Conservation (phyloP, 2,113 vertebrate species). For the Phyllostomus discolor region DNA sequence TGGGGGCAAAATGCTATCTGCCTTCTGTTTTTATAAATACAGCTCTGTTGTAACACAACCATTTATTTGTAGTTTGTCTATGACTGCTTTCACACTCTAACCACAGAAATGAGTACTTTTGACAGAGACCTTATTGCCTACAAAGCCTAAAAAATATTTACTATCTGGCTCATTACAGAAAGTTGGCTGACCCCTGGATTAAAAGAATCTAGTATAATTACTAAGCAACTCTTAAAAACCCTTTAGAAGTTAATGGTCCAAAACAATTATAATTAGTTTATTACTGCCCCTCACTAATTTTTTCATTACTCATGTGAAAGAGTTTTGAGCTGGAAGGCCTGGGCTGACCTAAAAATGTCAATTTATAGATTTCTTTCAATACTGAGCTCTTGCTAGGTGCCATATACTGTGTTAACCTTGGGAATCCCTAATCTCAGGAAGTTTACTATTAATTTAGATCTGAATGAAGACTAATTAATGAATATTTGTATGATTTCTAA, state of each 20-base stretch:
- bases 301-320: not conserved
- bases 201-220: not conserved
- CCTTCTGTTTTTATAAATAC: not conserved
- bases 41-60: not conserved
- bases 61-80: not conserved
- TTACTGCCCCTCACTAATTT: not conserved
- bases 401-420: not conserved
- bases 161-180: not conserved
- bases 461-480: not conserved
- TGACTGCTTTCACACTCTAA: not conserved
- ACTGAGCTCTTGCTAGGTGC: not conserved
- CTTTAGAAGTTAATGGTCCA: not conserved
- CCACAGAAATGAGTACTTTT: not conserved
- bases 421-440: not conserved
- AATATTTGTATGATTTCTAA: not conserved
- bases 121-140: not conserved
- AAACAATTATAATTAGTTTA: not conserved
- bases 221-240: not conserved
- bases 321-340: not conserved
- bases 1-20: not conserved
- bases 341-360: not conserved
- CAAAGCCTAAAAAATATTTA: not conserved
- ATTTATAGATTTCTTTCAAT: not conserved
- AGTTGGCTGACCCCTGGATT: not conserved
- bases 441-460: not conserved